Base-by-base conservation (phyloP, 2,797 vertebrate genomes). In the Coreius guichenoti region DNA sequence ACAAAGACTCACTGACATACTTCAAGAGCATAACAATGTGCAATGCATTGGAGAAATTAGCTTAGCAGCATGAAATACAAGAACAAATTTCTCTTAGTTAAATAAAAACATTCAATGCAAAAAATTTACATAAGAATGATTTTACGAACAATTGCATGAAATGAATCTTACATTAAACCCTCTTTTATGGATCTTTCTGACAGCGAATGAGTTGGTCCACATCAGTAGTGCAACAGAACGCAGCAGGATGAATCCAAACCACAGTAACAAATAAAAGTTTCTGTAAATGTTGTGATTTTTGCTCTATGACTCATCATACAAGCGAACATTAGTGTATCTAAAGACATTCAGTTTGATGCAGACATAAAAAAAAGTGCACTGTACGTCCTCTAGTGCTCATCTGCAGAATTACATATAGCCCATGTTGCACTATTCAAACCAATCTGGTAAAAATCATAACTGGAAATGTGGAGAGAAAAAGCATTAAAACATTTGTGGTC, bases 311-410 rank as follows among this genome's bases (percentile, higher is more conserved):
- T 45, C 19, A 63, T 83, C 81, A 33, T 29, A 81, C 47, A 49
- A 73, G n/a, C 5, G 19, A 12, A 47, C 14, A 54, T 67, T 83
- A 67, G 73, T 31, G 73, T 29, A 21, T 77, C 47, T 16, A 39
- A 45, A 54, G 81, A 83, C 58, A 45, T 83, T 83, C 26, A 51
- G 56, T 36, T 74, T 36, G 21, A 83, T 39, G 45, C 5, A 3
- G 11, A 76, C 3, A 14, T 17, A 29, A 72, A 63, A 76, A 19
- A 26, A 58, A 58, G 45, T 68, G 45, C 45, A 76, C 58, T 36
- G 19, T 51, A 23, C 1, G 39, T 13, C 26, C 19, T 43, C 49
- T 84, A 78, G 74, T 77, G 82, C 49, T 84, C 74, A 45, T 45
- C 33, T 58, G 43, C 1, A 4, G 12, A 49, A 80, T 68, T 68